Evolutionary conservation across 2,113 vertebrate genomes (phyloP), one percentile per base, ranked within the genome.

Genomic region (Limanda limanda): DNA sequence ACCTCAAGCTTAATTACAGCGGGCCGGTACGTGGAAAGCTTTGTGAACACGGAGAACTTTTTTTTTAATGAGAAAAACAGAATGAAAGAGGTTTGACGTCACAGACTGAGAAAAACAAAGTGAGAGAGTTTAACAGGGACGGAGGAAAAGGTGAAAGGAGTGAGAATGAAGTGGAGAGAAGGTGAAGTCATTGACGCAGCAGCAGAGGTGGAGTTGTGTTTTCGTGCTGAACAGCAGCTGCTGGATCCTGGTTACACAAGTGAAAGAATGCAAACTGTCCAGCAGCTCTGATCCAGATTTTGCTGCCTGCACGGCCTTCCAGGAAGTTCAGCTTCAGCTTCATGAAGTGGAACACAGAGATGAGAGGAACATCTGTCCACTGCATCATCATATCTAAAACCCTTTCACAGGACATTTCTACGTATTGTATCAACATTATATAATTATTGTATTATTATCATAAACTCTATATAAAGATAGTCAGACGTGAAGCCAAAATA

Each of bases 111-210:
- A 74, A 56, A 35, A 3, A 24, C 59, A 40, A 74, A 68, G 45
- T 15, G 31, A 51, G 20, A 45, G 25, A 54, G 37, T 40, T 40
- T 12, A 42, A 42, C 40, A 42, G 10, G 1, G 40, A 42, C 11
- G 3, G 11, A 13, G 3, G 40, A 23, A 94, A 94, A 95, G 86
- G 95, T 96, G 94, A 96, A 92, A 45, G 3, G 60, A 51, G 57
- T 47, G 1, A 51, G 35, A 71, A 52, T 27, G 14, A 11, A 37
- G 27, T 11, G 45, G 4, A 6, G 37, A 25, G 17, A 70, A 45
- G 13, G 52, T 42, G 42, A 17, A 52, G 40, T 20, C 2, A 71
- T 69, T 74, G 42, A 63, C 52, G 5, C 35, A 18, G 62, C 57
- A 5, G 21, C 57, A 5, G 21, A 1, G 56, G 51, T 59, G 0